Percentiles rank a stretch among this genome's conserved stretches.
phyloP scores from a whole-genome alignment of 1,140 invertebrate species.

The Chrysoperla carnea region DNA sequence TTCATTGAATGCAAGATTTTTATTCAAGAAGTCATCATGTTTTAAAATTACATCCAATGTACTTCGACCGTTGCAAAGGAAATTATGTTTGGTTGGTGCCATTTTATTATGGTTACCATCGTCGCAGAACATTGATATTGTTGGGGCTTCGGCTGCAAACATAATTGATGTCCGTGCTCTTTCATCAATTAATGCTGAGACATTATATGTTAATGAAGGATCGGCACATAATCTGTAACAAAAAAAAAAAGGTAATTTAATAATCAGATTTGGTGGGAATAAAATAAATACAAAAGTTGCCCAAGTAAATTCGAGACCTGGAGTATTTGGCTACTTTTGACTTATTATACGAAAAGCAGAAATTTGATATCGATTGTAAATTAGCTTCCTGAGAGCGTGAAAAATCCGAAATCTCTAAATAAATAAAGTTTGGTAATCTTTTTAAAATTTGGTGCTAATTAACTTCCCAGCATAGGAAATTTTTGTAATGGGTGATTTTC shows the following conservation, averaged over 20 bases:
- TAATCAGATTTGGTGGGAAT: background rate
- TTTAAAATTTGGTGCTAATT: too few relatives aligned
- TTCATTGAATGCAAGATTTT: slow-evolving; percentile 5
- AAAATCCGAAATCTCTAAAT: too few relatives aligned
- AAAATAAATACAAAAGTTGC: background rate
- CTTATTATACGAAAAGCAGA: too few relatives aligned
- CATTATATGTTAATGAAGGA: slow-evolving; percentile 14
- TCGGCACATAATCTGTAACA: slow-evolving; percentile 17
- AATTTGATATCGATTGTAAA: too few relatives aligned
- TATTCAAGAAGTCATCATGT: slow-evolving; percentile 33
- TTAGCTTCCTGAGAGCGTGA: too few relatives aligned
- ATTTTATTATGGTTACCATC: slow-evolving; percentile 35
- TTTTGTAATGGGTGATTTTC: too few relatives aligned
- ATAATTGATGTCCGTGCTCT: slow-evolving; percentile 33
- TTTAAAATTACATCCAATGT: slow-evolving; percentile 38
- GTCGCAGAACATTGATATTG: slow-evolving; percentile 40
- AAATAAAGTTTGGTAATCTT: too few relatives aligned
- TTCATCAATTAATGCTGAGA: slow-evolving; percentile 20
- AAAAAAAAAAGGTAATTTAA: slow-evolving; percentile 5
- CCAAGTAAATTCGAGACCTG: too few relatives aligned
- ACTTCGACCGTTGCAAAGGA: slow-evolving; percentile 37
- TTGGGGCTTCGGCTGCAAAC: slow-evolving; percentile 26
- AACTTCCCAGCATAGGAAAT: too few relatives aligned
- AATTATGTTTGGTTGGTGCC: slow-evolving; percentile 50
- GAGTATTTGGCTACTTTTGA: too few relatives aligned